Base-by-base conservation (phyloP, 2,888 invertebrate genomes). In the Xestia ashworthii region DNA sequence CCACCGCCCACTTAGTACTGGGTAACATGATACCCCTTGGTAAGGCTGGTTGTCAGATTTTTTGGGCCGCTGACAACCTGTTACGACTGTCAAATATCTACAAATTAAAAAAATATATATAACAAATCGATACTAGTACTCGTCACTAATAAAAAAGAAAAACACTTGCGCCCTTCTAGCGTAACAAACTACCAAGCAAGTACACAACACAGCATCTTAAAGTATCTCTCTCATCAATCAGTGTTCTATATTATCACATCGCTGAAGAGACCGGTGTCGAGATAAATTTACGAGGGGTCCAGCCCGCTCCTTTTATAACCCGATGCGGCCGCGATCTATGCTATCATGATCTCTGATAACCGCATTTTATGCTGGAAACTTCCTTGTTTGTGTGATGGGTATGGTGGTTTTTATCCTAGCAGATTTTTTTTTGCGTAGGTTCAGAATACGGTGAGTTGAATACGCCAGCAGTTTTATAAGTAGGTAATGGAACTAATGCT, bases 211-310 rank as follows among this genome's bases (percentile, higher is more conserved):
- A 64, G 46, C 69, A 14, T 67, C 12, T 60, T 64, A 66, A 64
- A 73, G 58, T 73, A 80, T 84, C 71, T 65, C 22, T n/a, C 6
- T 22, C 74, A 82, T 83, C 82, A 71, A 85, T 83, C 83, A 78
- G 85, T 64, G 46, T 69, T 60, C 38, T 38, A n/a, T 71, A 80
- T 81, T 81, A 84, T 74, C 82, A 73, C 81, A 67, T 60, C 69
- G 62, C n/a, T 72, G 50, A 76, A 60, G 71, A 38, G 65, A 69
- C 64, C 53, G 64, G 69, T 74, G 71, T 66, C 58, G 76, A 81
- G 80, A 82, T 88, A 81, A 81, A 89, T 89, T 89, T 89, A 88
- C 78, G 80, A 87, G 76, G 78, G 72, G 53, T 58, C 72, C 81
- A 76, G 25, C 53, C 44, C 70, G 64, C 66, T 83, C 71, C 58